Evolutionary conservation across 2,113 vertebrate species (phyloP), one percentile per base, ranked within the genome.

Genomic region (Passer domesticus): DNA sequence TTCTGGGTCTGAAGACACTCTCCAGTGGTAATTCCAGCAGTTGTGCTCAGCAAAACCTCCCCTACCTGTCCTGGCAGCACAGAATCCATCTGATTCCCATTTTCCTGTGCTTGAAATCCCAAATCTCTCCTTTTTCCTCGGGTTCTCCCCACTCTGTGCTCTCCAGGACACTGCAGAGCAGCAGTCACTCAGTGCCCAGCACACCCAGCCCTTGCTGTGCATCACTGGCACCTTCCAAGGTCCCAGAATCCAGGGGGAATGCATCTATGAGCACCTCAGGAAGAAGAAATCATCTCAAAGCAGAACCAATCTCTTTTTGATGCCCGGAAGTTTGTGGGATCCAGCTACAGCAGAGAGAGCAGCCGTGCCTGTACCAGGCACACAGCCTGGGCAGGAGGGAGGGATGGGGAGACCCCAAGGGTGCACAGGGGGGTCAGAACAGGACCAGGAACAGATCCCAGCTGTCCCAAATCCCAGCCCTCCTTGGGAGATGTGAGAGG

Each of bases 101-200:
- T 67, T 63, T n/a, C 50, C 74, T 20, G 5, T 0, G 1, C 19
- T 15, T 25, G 63, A 56, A 56, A 27, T 15, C 69, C 58, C 31
- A 39, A 53, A 33, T 7, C 10, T 14, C n/a, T 74, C 44, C 24
- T 66, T 52, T 81, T 43, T 1, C 13, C 47, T 25, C 7, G 24
- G 30, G 2, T 59, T 14, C 27, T 15, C 2, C 73, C 78, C 7
- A 0, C 7, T 52, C 63, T 7, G 0, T 11, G 14, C 37, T 31
- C 49, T 5, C 52, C 67, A 15, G 68, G 17, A 30, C 27, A 5
- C 39, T 10, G 50, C 90, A 16, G 44, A 23, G 67, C 39, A 11
- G 23, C 33, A 12, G 5, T 10, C 28, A 1, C 72, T 25, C 67
- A 8, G 49, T 9, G 1, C 3, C 11, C 44, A 7, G 6, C 0